Conservation (phyloP, 2,797 vertebrate genomes). For the Gorsachius magnificus region DNA sequence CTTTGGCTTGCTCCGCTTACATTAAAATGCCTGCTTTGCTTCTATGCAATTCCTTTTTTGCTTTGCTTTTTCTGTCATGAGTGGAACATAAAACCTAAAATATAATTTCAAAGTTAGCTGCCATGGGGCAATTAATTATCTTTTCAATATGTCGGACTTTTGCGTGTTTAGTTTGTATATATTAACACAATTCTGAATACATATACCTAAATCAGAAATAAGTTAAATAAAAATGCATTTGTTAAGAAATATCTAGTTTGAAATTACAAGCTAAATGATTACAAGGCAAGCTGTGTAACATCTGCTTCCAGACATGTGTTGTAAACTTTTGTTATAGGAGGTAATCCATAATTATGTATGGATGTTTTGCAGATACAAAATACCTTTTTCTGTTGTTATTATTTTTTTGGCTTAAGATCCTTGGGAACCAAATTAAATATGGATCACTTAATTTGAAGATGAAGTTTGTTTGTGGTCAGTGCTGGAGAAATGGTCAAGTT, state of each 20-base stretch:
- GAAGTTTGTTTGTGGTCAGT: conserved; percentile 96
- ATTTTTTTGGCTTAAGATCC: conserved; percentile 70
- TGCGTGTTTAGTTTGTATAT: background rate
- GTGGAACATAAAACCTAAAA: background rate
- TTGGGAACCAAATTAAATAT: conserved; percentile 80
- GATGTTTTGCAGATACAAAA: conserved; percentile 15
- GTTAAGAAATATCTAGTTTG: background rate
- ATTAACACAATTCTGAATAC: background rate
- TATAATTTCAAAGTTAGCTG: background rate
- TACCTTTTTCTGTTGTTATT: conserved; percentile 3
- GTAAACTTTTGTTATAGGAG: background rate
- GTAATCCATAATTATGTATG: background rate
- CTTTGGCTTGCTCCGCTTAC: background rate
- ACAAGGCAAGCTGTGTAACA: background rate
- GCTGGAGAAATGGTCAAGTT: conserved; percentile 95
- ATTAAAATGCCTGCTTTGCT: background rate
- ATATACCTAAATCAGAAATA: background rate
- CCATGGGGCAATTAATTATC: background rate
- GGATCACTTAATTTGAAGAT: conserved; percentile 92
- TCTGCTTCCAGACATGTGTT: background rate
- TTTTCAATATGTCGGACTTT: background rate
- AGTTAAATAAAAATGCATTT: background rate
- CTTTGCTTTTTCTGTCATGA: background rate
- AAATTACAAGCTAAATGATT: background rate
- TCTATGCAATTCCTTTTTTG: background rate